phyloP scores from a whole-genome alignment of 2,888 invertebrate species.

The Acronicta psi region DNA sequence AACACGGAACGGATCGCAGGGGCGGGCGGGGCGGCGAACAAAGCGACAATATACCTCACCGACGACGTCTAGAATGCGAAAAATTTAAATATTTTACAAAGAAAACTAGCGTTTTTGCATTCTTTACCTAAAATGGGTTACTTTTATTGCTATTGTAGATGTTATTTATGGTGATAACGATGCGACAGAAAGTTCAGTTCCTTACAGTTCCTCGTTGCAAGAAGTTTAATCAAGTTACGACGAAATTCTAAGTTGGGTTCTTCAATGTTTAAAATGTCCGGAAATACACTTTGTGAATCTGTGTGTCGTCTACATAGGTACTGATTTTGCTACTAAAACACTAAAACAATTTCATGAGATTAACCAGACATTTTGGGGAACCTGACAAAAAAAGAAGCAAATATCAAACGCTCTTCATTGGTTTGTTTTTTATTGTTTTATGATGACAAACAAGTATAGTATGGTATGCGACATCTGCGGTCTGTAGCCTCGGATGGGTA shows the following conservation, averaged over 20 bases:
- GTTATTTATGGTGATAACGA: constrained; percentile 44
- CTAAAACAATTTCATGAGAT: too few species aligned
- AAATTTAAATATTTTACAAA: constrained; percentile 52
- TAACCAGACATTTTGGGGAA: too few species aligned
- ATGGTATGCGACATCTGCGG: too few species aligned
- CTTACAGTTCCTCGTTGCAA: constrained; percentile 25
- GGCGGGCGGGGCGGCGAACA: constrained; percentile 29
- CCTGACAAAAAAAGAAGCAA: too few species aligned
- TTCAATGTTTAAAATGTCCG: constrained; percentile 1
- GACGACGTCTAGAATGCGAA: constrained; percentile 42
- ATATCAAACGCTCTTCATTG: too few species aligned
- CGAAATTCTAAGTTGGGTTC: constrained; percentile 14
- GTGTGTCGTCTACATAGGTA: too few species aligned
- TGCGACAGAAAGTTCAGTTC: constrained; percentile 17
- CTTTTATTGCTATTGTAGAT: constrained; percentile 46
- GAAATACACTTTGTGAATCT: not conserved
- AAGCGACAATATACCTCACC: constrained; percentile 44
- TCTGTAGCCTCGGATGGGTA: too few species aligned
- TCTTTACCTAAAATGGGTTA: constrained; percentile 39
- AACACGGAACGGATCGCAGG: constrained; percentile 31
- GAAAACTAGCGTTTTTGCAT: constrained; percentile 47
- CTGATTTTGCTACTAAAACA: too few species aligned
- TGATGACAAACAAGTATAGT: too few species aligned
- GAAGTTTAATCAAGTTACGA: constrained; percentile 12
- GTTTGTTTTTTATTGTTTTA: too few species aligned